Evolutionary conservation across 92 coral and sea anemone species (phyloP).

Genomic region (Paramuricea clavata): DNA sequence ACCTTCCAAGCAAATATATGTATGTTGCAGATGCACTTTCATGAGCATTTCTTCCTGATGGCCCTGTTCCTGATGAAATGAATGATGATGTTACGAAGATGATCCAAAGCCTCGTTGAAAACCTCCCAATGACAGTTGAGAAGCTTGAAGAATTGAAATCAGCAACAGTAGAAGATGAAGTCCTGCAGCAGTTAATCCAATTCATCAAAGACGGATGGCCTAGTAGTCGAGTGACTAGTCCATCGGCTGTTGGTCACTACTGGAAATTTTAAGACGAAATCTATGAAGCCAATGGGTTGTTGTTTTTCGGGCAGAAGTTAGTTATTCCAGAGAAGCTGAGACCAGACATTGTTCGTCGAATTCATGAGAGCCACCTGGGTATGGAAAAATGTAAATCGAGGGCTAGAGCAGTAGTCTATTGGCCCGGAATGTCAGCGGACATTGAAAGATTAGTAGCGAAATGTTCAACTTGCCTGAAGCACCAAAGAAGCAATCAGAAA

Average conservation of each 20-base stretch:
- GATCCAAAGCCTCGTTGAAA: conserved; percentile 69
- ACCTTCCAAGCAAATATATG: background rate
- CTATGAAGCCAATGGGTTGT: conserved; percentile 68
- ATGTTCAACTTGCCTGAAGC: conserved; percentile 56
- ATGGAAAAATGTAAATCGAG: conserved; percentile 71
- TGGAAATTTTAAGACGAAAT: conserved; percentile 62
- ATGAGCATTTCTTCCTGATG: conserved; percentile 3
- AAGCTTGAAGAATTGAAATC: conserved; percentile 66
- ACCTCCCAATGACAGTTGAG: conserved; percentile 56
- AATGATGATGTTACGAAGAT: conserved; percentile 61
- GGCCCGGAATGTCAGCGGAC: conserved; percentile 67
- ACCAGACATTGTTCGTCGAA: conserved; percentile 14
- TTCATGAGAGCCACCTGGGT: conserved; percentile 77
- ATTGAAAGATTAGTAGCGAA: conserved; percentile 54
- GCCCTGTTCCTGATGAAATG: conserved; percentile 32
- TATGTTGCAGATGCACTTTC: background rate
- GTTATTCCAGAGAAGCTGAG: conserved; percentile 58
- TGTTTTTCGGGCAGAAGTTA: conserved; percentile 67
- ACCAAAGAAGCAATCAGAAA: conserved; percentile 59
- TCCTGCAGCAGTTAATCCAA: conserved; percentile 51
- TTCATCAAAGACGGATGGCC: conserved; percentile 69
- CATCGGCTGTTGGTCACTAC: conserved; percentile 45
- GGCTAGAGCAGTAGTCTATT: conserved; percentile 61
- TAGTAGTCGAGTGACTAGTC: conserved; percentile 33
- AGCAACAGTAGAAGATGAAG: conserved; percentile 59